A percentile compares a stretch with the other conserved stretches of the same genome.
Evolutionary conservation across 1,140 invertebrate genomes (phyloP).

Genomic region (Megalonaias nervosa): DNA sequence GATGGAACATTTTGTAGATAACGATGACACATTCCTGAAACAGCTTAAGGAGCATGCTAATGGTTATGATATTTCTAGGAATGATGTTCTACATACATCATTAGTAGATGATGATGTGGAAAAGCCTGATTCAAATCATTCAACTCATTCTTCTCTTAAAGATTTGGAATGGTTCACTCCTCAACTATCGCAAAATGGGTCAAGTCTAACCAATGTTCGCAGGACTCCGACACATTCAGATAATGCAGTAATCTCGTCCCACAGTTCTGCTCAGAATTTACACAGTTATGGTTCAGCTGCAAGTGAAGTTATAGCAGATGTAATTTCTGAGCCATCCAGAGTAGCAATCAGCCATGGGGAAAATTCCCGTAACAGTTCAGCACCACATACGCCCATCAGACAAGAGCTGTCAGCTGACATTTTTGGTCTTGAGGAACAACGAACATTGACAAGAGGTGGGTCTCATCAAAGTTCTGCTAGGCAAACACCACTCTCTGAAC

Average conservation of each 20-base stretch:
- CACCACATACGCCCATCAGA: constrained; percentile 23
- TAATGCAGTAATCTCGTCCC: constrained; percentile 23
- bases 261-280: constrained; percentile 28
- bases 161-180: background rate
- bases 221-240: constrained; percentile 34
- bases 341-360: constrained; percentile 9
- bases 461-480: constrained; percentile 23
- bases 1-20: constrained; percentile 42
- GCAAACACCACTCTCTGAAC: constrained; percentile 27
- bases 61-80: background rate
- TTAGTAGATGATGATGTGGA: constrained; percentile 47
- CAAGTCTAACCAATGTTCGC: background rate
- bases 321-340: constrained; percentile 2
- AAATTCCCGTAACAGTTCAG: constrained; percentile 23
- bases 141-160: background rate
- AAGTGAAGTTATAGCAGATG: constrained; percentile 5
- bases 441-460: constrained; percentile 1
- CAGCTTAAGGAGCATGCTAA: background rate
- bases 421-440: background rate
- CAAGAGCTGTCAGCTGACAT: constrained; percentile 6
- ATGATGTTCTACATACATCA: constrained; percentile 18
- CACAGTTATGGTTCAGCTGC: background rate
- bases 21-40: constrained; percentile 6
- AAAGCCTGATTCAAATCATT: constrained; percentile 15
- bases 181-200: no score